Conservation (phyloP, 2,797 vertebrate species). For the Columba guinea region DNA sequence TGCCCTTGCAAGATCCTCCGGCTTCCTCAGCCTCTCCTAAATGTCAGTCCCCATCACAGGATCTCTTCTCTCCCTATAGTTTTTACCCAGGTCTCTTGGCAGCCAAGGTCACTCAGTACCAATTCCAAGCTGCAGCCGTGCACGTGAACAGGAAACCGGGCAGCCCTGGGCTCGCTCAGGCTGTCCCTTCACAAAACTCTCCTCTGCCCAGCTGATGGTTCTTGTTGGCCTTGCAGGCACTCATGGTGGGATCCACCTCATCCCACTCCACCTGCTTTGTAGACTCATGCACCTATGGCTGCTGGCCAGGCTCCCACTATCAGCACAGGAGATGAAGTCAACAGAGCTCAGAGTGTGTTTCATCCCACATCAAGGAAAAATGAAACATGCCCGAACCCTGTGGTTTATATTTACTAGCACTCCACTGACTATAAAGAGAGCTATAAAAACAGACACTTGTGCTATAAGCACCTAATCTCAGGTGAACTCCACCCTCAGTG, state of each 20-base stretch:
- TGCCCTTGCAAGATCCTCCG: neutral
- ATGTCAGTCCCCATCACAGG: neutral
- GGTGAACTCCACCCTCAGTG: neutral
- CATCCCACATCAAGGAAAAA: neutral
- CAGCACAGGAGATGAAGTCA: neutral
- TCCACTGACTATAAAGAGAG: neutral
- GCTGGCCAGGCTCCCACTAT: neutral
- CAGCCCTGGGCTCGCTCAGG: rapidly evolving
- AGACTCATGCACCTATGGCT: neutral
- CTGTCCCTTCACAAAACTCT: rapidly evolving
- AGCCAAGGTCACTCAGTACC: neutral
- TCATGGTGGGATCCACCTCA: neutral
- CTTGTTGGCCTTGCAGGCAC: neutral
- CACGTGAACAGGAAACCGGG: neutral
- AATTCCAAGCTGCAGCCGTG: rapidly evolving
- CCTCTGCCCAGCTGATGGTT: neutral
- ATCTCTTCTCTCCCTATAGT: neutral
- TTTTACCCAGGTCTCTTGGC: neutral
- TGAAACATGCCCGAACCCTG: neutral
- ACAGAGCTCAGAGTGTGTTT: neutral
- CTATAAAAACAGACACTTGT: neutral
- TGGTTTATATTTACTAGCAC: neutral
- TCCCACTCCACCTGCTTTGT: neutral
- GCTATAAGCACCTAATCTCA: neutral
- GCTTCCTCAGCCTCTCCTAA: neutral